phyloP scores from a whole-genome alignment of 1,140 invertebrate genomes.

The Platyscapa corneri region DNA sequence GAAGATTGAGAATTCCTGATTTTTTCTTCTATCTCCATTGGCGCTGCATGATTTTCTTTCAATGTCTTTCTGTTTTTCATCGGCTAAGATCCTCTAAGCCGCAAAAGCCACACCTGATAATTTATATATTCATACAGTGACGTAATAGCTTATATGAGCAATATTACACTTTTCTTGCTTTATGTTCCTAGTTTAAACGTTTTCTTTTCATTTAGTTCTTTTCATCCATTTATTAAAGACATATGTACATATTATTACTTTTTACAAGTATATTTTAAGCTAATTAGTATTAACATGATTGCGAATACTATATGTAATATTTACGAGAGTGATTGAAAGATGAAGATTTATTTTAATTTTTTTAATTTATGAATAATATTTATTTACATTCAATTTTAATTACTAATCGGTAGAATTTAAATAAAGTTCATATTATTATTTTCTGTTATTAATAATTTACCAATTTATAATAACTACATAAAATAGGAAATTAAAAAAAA shows the following conservation, averaged over 20 bases:
- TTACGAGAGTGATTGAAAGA: too few relatives aligned
- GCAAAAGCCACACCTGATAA: constrained; percentile 25
- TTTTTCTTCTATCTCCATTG: background rate
- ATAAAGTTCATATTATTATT: too few relatives aligned
- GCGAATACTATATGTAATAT: too few relatives aligned
- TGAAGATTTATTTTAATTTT: too few relatives aligned
- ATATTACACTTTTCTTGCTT: background rate
- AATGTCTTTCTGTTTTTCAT: background rate
- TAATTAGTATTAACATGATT: too few relatives aligned
- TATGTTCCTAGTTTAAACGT: background rate
- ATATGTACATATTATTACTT: background rate
- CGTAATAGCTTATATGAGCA: background rate
- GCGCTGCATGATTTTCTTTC: background rate
- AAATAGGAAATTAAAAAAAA: too few relatives aligned
- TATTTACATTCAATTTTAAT: too few relatives aligned
- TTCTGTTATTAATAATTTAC: too few relatives aligned
- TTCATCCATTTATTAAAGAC: background rate
- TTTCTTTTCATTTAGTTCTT: background rate
- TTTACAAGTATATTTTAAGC: too few relatives aligned
- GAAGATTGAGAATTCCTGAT: background rate
- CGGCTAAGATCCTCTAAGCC: background rate
- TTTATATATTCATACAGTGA: background rate
- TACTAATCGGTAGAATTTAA: too few relatives aligned
- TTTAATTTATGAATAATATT: too few relatives aligned
- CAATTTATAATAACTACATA: too few relatives aligned